Conservation (phyloP, 2,797 vertebrate species). For the Staurois parvus region DNA sequence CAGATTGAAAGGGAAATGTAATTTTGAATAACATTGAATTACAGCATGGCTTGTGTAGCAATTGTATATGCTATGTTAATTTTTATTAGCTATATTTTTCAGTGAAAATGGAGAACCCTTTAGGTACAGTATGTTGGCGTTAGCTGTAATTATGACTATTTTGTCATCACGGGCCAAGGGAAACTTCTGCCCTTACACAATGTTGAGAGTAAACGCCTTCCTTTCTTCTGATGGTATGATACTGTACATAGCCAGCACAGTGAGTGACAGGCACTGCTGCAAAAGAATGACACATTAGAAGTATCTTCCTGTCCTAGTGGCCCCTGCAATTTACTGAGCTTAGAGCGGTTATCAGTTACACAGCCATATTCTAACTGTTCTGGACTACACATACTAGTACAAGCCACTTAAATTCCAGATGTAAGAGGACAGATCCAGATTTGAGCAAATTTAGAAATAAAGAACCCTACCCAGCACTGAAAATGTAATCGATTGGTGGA, state of each 20-base stretch:
- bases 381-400: neutral
- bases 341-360: neutral
- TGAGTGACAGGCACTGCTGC: slow-evolving; percentile 6
- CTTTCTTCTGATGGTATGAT: neutral
- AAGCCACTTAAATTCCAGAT: neutral
- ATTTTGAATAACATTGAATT: too few relatives aligned
- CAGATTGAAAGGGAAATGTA: too few relatives aligned
- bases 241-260: neutral
- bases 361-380: neutral
- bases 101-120: too few relatives aligned
- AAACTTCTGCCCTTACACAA: neutral
- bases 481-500: too few relatives aligned
- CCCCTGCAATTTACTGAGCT: neutral
- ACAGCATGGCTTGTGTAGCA: too few relatives aligned
- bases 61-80: too few relatives aligned
- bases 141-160: neutral
- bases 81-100: too few relatives aligned
- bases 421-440: neutral
- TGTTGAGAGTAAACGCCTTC: neutral
- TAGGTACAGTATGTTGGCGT: neutral
- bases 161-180: neutral
- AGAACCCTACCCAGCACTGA: too few relatives aligned
- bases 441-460: neutral
- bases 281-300: slow-evolving; percentile 4
- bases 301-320: slow-evolving; percentile 1